Percentiles rank a stretch among this genome's conserved stretches.
phyloP scores from a whole-genome alignment of 1,140 invertebrate genomes.

The Heterodera schachtii region DNA sequence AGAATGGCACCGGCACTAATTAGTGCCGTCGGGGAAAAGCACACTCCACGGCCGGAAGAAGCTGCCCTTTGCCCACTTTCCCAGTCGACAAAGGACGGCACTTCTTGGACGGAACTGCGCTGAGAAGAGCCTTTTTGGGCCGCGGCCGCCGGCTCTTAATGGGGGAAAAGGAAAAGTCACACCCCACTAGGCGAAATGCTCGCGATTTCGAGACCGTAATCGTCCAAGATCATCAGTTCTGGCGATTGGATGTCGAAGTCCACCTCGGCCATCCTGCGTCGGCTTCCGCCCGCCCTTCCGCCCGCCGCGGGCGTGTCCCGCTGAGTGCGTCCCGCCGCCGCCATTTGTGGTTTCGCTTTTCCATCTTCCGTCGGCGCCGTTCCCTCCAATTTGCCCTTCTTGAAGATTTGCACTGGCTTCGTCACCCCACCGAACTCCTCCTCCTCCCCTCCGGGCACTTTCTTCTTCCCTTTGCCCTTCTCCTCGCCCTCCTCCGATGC shows the following conservation, averaged over 20 bases:
- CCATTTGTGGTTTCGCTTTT: background rate
- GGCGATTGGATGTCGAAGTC: constrained; percentile 61
- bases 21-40: constrained; percentile 48
- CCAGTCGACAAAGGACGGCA: constrained; percentile 25
- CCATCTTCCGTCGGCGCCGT: constrained; percentile 13
- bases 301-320: constrained; percentile 27
- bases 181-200: background rate
- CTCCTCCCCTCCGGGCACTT: background rate
- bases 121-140: constrained; percentile 9
- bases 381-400: constrained; percentile 28
- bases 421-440: constrained; percentile 1
- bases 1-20: constrained; percentile 40
- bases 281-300: constrained; percentile 11
- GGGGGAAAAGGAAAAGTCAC: background rate
- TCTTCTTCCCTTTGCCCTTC: constrained; percentile 8
- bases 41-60: constrained; percentile 15
- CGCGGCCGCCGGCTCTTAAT: constrained; percentile 35
- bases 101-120: constrained; percentile 29
- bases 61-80: constrained; percentile 7
- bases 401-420: constrained; percentile 25
- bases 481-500: constrained; percentile 15
- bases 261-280: constrained; percentile 36
- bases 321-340: constrained; percentile 14
- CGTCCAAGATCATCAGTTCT: constrained; percentile 61
- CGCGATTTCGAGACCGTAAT: constrained; percentile 39